Evolutionary conservation across 2,888 invertebrate species (phyloP), one percentile per base, ranked within the genome.

Genomic region (Heliconius aoede): DNA sequence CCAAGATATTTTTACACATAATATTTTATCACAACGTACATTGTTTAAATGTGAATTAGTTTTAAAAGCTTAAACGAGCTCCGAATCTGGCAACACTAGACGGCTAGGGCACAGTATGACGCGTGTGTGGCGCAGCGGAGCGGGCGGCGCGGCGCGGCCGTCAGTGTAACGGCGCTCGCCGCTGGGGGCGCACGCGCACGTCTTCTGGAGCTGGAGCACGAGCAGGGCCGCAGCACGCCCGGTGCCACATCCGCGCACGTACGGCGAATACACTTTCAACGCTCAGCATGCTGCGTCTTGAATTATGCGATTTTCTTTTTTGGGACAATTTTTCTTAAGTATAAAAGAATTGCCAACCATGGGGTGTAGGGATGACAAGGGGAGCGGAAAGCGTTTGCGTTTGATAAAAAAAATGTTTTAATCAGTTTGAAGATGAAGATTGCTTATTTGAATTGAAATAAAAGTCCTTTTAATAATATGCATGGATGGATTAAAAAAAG

Each of bases 191-290:
- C 89, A 84, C 91, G 93, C 77, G 92, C 94, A 82, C 90, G 92
- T 26, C 92, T 95, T 81, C 90, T 95, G 83, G 95, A 94, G 84
- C 89, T 90, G 85, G 94, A 95, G 89, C 92, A 90, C 85, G 93
- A 92, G 88, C 90, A 90, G 84, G 95, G 94, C 82, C 91, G 94
- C 88, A 93, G 94, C 90, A 94, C 94, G 87, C 94, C 95, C 79
- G 91, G 92, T 86, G 90, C 89, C 82, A 79, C 81, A 83, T 79
- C 85, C 81, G 85, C 82, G 77, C 81, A 78, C 78, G 74, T 79
- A 76, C 77, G 76, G 65, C 78, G 24, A 24, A 26, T 60, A 72
- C 75, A 51, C 75, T 30, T 74, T 51, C 64, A 68, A n/a, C 62
- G 51, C 71, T 11, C 60, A 72, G 74, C 78, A 75, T 78, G 72